These are phyloP conservation scores for Scrobipalpa costella DNA, from an alignment of 2,888 invertebrate genomes.

Conservation along the genomic window DNA sequence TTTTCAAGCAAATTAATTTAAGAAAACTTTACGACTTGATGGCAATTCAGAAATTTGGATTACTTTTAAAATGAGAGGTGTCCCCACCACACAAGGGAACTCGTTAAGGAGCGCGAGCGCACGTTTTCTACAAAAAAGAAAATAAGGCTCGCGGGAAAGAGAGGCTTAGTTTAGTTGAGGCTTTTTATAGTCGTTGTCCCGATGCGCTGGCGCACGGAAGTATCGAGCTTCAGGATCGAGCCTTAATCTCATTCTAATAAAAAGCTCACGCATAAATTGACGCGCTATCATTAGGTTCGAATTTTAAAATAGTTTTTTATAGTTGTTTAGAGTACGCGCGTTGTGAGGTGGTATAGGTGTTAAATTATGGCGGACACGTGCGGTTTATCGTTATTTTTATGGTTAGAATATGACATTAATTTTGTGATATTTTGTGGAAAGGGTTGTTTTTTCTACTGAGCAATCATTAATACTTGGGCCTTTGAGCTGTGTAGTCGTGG, in stretches of 20 bases:
- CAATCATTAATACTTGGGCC: conserved; percentile 66
- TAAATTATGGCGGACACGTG: conserved; percentile 74
- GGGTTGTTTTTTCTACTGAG: conserved; percentile 68
- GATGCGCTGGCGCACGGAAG: conserved; percentile 78
- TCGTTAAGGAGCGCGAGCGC: conserved; percentile 64
- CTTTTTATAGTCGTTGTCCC: conserved; percentile 77
- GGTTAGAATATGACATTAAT: conserved; percentile 68
- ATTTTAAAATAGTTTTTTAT: conserved; percentile 64
- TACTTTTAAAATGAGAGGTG: conserved; percentile 58
- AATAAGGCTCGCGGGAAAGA: conserved; percentile 76
- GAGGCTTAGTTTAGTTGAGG: conserved; percentile 65
- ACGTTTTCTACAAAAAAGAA: conserved; percentile 68
- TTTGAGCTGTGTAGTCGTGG: conserved; percentile 73
- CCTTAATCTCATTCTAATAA: conserved; percentile 78
- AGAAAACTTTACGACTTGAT: conserved; percentile 46
- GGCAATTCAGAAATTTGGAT: conserved; percentile 60
- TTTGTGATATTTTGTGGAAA: conserved; percentile 70
- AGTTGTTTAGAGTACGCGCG: conserved; percentile 48
- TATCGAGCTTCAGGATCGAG: conserved; percentile 76
- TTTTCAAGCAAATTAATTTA: conserved; percentile 49
- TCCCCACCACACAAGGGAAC: conserved; percentile 59
- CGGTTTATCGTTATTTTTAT: conserved; percentile 73
- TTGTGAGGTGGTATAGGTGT: conserved; percentile 63
- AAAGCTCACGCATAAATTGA: conserved; percentile 78
- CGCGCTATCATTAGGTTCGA: conserved; percentile 65